A percentile compares a stretch with the other conserved stretches of the same genome.
phyloP scores from a whole-genome alignment of 2,888 invertebrate genomes.

The Myopa tessellatipennis region DNA sequence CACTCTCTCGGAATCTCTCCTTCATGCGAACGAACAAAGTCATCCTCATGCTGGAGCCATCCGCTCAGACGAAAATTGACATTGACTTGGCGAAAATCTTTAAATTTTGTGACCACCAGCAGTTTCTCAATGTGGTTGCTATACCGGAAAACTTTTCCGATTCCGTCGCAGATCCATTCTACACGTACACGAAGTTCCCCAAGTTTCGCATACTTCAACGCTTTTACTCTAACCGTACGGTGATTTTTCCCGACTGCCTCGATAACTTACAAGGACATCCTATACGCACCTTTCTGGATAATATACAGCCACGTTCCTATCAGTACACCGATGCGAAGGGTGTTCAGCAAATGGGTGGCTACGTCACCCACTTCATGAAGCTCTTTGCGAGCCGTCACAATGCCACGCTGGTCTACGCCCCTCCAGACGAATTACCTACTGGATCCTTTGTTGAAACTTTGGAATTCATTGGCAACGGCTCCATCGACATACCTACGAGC shows the following conservation, averaged over 20 bases:
- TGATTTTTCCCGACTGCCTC: slow-evolving; percentile 33
- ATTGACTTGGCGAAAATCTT: neutral
- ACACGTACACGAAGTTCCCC: slow-evolving; percentile 24
- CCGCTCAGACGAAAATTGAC: neutral
- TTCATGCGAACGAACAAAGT: neutral
- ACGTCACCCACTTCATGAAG: slow-evolving; percentile 6
- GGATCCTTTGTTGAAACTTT: too few species aligned
- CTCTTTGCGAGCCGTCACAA: slow-evolving; percentile 20
- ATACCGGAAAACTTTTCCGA: neutral
- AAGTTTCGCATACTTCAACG: neutral
- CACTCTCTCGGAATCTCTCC: neutral
- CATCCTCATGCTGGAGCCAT: neutral
- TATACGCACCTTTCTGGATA: slow-evolving; percentile 17
- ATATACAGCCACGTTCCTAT: slow-evolving; percentile 16
- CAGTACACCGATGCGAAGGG: slow-evolving; percentile 4
- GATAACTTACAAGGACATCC: slow-evolving; percentile 27
- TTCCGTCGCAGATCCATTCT: neutral
- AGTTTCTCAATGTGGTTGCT: slow-evolving; percentile 28
- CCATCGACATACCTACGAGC: slow-evolving; percentile 34
- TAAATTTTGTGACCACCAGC: neutral
- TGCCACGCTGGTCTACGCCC: slow-evolving; percentile 3
- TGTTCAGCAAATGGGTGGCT: neutral
- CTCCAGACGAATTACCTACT: neutral
- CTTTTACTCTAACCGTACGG: neutral
- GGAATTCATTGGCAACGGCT: slow-evolving; percentile 10